Evolutionary conservation across 2,113 vertebrate species (phyloP).

Genomic region (Clarias macrocephalus): DNA sequence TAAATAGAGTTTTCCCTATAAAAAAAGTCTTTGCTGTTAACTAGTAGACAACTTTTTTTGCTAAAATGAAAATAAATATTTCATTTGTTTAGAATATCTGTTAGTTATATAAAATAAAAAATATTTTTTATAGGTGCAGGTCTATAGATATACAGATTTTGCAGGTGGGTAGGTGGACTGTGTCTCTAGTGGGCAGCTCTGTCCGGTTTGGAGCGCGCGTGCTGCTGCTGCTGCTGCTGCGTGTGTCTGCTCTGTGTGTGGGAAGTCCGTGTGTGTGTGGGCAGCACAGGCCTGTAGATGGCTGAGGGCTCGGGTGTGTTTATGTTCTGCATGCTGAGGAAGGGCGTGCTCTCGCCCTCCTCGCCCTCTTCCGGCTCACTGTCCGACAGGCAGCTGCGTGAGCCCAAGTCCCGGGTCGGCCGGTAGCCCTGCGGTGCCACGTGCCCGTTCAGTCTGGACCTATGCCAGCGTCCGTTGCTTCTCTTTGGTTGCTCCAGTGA

Average conservation of each 20-base stretch:
- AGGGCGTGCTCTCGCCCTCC: constrained; percentile 92
- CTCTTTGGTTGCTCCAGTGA: constrained; percentile 86
- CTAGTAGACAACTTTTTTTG: constrained; percentile 98
- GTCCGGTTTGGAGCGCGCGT: constrained; percentile 82
- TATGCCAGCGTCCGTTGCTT: constrained; percentile 80
- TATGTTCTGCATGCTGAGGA: constrained; percentile 92
- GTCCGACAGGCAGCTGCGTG: constrained; percentile 91
- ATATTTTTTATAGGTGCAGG: constrained; percentile 86
- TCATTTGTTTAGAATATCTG: constrained; percentile 97
- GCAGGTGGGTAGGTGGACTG: constrained; percentile 47
- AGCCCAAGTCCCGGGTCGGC: constrained; percentile 86
- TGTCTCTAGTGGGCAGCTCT: constrained; percentile 84
- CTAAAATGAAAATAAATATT: constrained; percentile 99
- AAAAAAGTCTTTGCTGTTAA: constrained; percentile 98
- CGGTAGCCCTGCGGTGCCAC: constrained; percentile 87
- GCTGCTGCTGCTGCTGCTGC: constrained; percentile 47
- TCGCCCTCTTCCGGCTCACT: constrained; percentile 91
- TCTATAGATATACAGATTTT: constrained; percentile 79
- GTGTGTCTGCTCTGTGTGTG: constrained; percentile 83
- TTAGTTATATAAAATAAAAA: constrained; percentile 99
- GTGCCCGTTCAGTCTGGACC: constrained; percentile 91
- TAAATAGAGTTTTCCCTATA: constrained; percentile 99
- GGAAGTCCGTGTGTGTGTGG: constrained; percentile 88
- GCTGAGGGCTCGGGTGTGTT: constrained; percentile 85
- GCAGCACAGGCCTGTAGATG: constrained; percentile 76